Conservation (phyloP, 2,113 vertebrate species). For the Anarrhichthys ocellatus region DNA sequence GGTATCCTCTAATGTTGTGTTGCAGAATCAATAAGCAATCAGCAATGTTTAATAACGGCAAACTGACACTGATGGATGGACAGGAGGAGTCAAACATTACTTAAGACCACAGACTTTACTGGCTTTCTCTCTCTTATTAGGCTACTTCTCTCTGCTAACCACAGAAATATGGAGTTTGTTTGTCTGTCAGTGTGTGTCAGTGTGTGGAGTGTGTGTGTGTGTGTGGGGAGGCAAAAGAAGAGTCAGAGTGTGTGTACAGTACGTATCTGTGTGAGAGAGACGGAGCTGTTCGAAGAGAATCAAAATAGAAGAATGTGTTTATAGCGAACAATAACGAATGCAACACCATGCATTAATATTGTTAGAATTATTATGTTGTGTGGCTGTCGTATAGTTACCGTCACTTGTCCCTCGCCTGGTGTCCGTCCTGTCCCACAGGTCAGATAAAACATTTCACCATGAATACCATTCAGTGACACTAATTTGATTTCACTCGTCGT, state of each 20-base stretch:
- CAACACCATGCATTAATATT: not conserved
- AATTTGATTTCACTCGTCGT: not conserved
- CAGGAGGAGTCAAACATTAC: not conserved
- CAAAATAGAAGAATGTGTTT: not conserved
- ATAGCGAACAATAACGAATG: conserved; percentile 12
- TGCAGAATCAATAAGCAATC: conserved; percentile 17
- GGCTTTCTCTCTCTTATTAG: not conserved
- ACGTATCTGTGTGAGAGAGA: not conserved
- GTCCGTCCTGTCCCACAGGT: not conserved
- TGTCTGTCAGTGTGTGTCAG: not conserved
- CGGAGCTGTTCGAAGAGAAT: not conserved
- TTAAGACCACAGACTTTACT: not conserved
- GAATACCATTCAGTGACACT: not conserved
- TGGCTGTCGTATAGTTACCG: not conserved
- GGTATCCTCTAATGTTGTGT: not conserved
- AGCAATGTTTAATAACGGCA: conserved; percentile 19
- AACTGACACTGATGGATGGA: conserved; percentile 16
- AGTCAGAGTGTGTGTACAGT: not conserved
- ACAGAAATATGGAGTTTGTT: not conserved
- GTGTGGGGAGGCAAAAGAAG: conserved; percentile 1
- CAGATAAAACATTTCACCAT: not conserved
- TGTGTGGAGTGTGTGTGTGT: not conserved
- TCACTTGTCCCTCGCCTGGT: not conserved
- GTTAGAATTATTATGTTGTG: not conserved
- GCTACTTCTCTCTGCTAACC: not conserved